Conservation (phyloP, 2,888 invertebrate species). For the Eretmocerus hayati region DNA sequence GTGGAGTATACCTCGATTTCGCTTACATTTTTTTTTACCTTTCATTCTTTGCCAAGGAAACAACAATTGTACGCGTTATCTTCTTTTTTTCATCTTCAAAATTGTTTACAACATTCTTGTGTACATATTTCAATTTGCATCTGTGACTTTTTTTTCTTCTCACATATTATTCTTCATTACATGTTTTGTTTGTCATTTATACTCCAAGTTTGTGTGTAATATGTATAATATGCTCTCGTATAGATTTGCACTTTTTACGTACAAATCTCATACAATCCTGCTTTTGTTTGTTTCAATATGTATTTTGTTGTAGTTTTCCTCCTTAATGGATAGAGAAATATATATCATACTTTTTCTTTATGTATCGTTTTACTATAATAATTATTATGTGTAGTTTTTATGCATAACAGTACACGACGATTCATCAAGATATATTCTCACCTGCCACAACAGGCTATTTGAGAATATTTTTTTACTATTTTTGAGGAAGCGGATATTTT, state of each 20-base stretch:
- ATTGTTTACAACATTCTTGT: constrained; percentile 19
- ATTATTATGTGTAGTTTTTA: constrained; percentile 47
- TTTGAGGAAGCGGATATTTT: constrained; percentile 6
- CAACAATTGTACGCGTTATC: constrained; percentile 41
- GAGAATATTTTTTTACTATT: constrained; percentile 15
- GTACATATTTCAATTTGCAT: neutral
- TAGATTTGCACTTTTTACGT: too few species aligned
- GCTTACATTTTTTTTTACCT: constrained; percentile 25
- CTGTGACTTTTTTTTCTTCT: neutral
- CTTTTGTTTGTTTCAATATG: constrained; percentile 20
- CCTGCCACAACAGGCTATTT: constrained; percentile 30
- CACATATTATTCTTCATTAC: neutral
- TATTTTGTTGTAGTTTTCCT: constrained; percentile 28
- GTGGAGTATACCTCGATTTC: constrained; percentile 30
- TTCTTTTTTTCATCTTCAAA: constrained; percentile 21
- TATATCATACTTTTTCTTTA: constrained; percentile 43
- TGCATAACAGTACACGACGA: constrained; percentile 44
- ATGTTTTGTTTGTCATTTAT: constrained; percentile 10
- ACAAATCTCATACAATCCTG: too few species aligned
- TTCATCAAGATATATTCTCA: constrained; percentile 46
- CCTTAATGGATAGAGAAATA: constrained; percentile 48
- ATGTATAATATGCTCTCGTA: constrained; percentile 18
- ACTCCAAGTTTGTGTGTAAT: constrained; percentile 13
- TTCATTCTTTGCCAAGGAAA: constrained; percentile 34
- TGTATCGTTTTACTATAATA: constrained; percentile 47